These are phyloP conservation scores for Scrobipalpa atriplicella DNA, from an alignment of 2,888 invertebrate genomes.

Conservation along the genomic window DNA sequence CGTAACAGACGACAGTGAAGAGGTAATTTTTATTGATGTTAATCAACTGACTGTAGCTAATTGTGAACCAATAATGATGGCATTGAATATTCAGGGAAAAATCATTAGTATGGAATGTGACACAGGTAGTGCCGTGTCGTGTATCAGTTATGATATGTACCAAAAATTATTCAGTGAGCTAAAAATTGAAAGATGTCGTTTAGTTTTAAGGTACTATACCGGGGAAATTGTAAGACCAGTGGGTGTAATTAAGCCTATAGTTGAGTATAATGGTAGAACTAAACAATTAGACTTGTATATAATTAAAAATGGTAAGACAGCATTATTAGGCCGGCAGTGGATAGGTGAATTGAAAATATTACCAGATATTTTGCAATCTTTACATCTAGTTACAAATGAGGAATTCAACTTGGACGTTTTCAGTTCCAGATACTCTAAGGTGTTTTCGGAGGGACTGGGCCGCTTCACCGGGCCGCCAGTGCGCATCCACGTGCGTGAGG, in stretches of 20 bases:
- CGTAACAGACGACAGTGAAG: constrained; percentile 10
- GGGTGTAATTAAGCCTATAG: constrained; percentile 25
- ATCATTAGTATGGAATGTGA: constrained; percentile 7
- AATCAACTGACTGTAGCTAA: neutral
- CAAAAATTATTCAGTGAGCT: constrained; percentile 16
- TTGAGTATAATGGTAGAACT: constrained; percentile 21
- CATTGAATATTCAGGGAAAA: neutral
- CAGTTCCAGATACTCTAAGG: constrained; percentile 39
- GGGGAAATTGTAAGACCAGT: constrained; percentile 31
- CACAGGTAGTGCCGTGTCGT: constrained; percentile 37
- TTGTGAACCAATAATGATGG: neutral
- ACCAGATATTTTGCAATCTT: neutral
- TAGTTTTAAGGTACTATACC: constrained; percentile 31
- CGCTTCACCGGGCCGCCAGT: constrained; percentile 41
- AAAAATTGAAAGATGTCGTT: constrained; percentile 14
- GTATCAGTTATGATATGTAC: constrained; percentile 33
- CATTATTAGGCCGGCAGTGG: constrained; percentile 36
- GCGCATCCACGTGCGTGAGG: constrained; percentile 28
- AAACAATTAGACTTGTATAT: constrained; percentile 26
- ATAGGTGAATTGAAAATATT: constrained; percentile 27
- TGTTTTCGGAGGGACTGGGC: constrained; percentile 40
- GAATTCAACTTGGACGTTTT: constrained; percentile 27
- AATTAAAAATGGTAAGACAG: constrained; percentile 4
- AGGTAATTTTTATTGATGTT: constrained; percentile 7
- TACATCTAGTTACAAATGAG: neutral